Conservation (phyloP, 1,140 invertebrate genomes). For the Leptoteleia sp. region DNA sequence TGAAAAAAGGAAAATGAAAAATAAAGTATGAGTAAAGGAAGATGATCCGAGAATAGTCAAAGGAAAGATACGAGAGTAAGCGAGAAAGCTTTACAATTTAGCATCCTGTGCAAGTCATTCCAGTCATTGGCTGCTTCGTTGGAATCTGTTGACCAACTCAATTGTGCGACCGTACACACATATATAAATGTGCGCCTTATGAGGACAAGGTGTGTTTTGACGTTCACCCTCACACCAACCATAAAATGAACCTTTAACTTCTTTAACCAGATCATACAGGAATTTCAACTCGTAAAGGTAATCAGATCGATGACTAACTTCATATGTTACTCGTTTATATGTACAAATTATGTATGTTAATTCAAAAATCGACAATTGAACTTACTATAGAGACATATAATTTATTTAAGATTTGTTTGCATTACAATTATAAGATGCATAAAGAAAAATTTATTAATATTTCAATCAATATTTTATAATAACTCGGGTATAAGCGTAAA, state of each 20-base stretch:
- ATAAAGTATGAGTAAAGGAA: slow-evolving; percentile 62
- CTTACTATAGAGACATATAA: no score
- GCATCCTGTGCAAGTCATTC: slow-evolving; percentile 80
- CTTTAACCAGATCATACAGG: slow-evolving; percentile 69
- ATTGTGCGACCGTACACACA: slow-evolving; percentile 50
- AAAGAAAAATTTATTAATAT: no score
- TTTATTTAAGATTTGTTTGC: no score
- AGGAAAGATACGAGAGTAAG: slow-evolving; percentile 41
- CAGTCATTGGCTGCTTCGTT: slow-evolving; percentile 79
- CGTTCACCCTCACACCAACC: slow-evolving; percentile 76
- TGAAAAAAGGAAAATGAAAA: slow-evolving; percentile 30
- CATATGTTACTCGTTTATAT: no score
- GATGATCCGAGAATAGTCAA: slow-evolving; percentile 66
- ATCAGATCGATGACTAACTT: slow-evolving; percentile 53
- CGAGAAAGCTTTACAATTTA: slow-evolving; percentile 75
- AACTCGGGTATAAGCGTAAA: no score
- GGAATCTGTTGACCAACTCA: slow-evolving; percentile 71
- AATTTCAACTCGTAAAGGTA: slow-evolving; percentile 73
- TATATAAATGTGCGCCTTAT: slow-evolving; percentile 65
- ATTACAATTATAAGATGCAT: no score
- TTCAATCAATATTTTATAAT: no score
- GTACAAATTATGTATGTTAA: no score
- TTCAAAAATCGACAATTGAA: no score
- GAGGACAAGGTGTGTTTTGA: slow-evolving; percentile 79
- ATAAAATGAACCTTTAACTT: slow-evolving; percentile 64